These are phyloP conservation scores for Coregonus sp. DNA, from an alignment of 2,797 vertebrate species.

Conservation along the genomic window DNA sequence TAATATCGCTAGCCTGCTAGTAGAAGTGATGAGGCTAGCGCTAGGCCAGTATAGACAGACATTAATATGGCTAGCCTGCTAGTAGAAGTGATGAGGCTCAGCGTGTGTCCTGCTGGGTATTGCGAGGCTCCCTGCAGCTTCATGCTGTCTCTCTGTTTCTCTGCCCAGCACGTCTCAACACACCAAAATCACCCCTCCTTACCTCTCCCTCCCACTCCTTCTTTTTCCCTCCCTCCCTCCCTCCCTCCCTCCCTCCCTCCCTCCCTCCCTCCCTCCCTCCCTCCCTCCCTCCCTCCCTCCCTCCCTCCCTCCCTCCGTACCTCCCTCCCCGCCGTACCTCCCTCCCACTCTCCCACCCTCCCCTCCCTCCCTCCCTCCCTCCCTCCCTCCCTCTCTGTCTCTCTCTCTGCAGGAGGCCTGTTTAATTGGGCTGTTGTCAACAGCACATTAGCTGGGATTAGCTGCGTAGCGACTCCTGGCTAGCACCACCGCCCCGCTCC, in stretches of 20 bases:
- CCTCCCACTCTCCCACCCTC: slow-evolving; percentile 28
- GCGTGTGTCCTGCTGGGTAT: slow-evolving; percentile 75
- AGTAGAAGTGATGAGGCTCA: slow-evolving; percentile 72
- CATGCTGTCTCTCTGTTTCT: slow-evolving; percentile 39
- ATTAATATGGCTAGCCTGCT: slow-evolving; percentile 47
- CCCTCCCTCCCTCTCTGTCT: slow-evolving; percentile 27
- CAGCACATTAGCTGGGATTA: slow-evolving; percentile 78
- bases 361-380: slow-evolving; percentile 26
- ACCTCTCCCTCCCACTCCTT: slow-evolving; percentile 8
- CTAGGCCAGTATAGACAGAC: slow-evolving; percentile 13
- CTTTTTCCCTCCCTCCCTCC: background rate
- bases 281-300: slow-evolving; percentile 25
- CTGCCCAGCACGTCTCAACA: slow-evolving; percentile 1
- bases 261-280: slow-evolving; percentile 21
- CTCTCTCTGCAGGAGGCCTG: slow-evolving; percentile 63
- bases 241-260: background rate
- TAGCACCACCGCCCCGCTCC: slow-evolving; percentile 49
- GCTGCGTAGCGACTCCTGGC: slow-evolving; percentile 63
- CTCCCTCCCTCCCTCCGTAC: background rate
- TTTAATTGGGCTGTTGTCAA: slow-evolving; percentile 79
- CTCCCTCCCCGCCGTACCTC: slow-evolving; percentile 3
- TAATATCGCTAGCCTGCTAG: slow-evolving; percentile 38
- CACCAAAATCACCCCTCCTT: background rate
- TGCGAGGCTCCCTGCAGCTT: slow-evolving; percentile 79
- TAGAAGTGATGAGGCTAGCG: slow-evolving; percentile 37